phyloP scores from a whole-genome alignment of 2,888 invertebrate species.

The Blera fallax region DNA sequence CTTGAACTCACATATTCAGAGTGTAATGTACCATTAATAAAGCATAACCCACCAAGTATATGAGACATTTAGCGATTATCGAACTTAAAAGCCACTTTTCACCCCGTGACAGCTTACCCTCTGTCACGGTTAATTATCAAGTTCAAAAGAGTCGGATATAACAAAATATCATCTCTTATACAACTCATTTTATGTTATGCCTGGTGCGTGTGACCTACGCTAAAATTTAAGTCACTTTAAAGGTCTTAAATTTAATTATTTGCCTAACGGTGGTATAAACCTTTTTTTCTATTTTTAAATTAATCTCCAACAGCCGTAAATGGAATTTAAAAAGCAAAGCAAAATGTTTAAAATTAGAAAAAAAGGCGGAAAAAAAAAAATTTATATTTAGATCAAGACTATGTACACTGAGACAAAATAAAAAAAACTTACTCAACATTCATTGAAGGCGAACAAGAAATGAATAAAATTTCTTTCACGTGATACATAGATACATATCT shows the following conservation, averaged over 20 bases:
- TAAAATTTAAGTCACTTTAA: not conserved
- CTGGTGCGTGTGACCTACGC: not conserved
- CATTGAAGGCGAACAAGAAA: not conserved
- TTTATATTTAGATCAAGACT: not conserved
- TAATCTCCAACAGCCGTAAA: not conserved
- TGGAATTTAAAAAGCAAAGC: not conserved
- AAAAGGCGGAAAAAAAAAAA: not conserved
- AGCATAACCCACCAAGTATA: not conserved
- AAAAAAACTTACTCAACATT: not conserved
- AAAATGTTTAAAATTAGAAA: not conserved
- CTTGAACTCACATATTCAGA: not conserved
- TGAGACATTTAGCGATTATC: not conserved
- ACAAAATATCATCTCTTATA: not conserved
- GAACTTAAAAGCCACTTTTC: not conserved
- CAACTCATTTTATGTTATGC: not conserved
- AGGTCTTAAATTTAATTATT: not conserved
- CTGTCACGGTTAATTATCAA: not conserved
- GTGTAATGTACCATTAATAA: not conserved
- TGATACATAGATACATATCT: not conserved
- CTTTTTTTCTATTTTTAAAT: not conserved
- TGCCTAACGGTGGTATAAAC: not conserved
- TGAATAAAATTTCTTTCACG: conserved; percentile 9
- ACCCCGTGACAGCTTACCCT: not conserved
- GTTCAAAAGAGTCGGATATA: not conserved
- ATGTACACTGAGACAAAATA: not conserved